A percentile compares a stretch with the other conserved stretches of the same genome.
Evolutionary conservation across 2,113 vertebrate species (phyloP).

Genomic region (Noturus placidus): DNA sequence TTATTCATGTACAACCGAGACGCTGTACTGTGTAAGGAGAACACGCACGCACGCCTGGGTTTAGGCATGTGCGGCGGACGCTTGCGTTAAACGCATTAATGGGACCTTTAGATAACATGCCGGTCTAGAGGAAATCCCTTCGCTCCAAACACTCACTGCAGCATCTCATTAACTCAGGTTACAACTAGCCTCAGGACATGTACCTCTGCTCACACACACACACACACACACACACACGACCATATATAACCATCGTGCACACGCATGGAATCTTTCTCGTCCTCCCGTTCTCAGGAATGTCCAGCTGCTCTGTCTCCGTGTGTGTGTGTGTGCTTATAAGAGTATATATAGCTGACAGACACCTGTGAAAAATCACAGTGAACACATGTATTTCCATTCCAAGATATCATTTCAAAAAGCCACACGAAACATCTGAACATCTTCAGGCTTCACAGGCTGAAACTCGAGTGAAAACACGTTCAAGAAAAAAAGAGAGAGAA

Average conservation of each 20-base stretch:
- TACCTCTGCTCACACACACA: background rate
- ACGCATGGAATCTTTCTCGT: background rate
- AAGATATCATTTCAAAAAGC: background rate
- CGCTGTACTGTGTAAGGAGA: background rate
- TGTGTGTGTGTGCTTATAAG: background rate
- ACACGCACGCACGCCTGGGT: too few species aligned
- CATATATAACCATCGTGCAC: conserved; percentile 15
- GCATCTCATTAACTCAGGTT: conserved; percentile 6
- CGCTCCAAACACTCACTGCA: background rate
- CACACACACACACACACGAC: background rate
- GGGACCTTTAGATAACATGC: background rate
- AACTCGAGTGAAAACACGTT: background rate
- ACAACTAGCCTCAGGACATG: conserved; percentile 16
- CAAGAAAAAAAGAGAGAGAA: background rate
- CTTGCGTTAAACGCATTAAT: background rate
- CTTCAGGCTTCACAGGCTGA: background rate
- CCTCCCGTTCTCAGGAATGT: conserved; percentile 1
- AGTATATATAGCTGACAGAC: background rate
- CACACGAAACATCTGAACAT: background rate
- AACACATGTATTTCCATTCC: background rate
- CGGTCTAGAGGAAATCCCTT: conserved; percentile 22
- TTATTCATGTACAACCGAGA: background rate
- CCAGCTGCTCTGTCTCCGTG: conserved; percentile 13
- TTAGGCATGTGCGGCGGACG: background rate
- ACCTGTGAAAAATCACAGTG: conserved; percentile 4